Percentiles rank a stretch among this genome's conserved stretches.
Conservation (phyloP, 2,797 vertebrate genomes). For the Pangasius macronema region DNA sequence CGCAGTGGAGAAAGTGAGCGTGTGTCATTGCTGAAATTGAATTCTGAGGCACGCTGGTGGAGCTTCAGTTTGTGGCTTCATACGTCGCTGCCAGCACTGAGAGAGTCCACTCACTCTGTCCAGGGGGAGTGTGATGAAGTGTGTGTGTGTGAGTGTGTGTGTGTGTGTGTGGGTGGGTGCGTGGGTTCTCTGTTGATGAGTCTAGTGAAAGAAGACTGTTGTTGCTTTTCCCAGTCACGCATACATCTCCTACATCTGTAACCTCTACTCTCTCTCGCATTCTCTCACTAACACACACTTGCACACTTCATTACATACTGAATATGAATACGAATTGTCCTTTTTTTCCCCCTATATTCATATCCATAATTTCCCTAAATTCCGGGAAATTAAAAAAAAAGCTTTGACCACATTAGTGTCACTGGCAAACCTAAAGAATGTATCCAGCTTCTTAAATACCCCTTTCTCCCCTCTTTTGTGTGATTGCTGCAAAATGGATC, state of each 20-base stretch:
- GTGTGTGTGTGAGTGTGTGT: conserved; percentile 9
- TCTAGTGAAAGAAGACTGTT: conserved; percentile 69
- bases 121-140: conserved; percentile 8
- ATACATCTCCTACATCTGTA: conserved; percentile 71
- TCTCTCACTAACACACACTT: conserved; percentile 12
- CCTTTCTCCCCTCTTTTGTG: not conserved
- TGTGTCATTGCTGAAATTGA: conserved; percentile 44
- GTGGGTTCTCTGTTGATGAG: conserved; percentile 36
- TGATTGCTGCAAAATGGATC: conserved; percentile 38
- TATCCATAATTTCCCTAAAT: conserved; percentile 45
- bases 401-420: conserved; percentile 48
- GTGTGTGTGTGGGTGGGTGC: conserved; percentile 48
- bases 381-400: conserved; percentile 48
- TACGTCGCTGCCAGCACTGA: conserved; percentile 11
- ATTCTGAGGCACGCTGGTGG: conserved; percentile 37
- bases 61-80: conserved; percentile 42
- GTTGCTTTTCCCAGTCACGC: conserved; percentile 73
- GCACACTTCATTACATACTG: conserved; percentile 18
- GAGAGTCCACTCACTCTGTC: conserved; percentile 26
- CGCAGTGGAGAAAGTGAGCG: conserved; percentile 47
- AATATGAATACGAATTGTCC: conserved; percentile 28
- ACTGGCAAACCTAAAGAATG: conserved; percentile 30
- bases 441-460: conserved; percentile 37
- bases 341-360: conserved; percentile 26
- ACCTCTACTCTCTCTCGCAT: conserved; percentile 63